These are phyloP conservation scores for Saccostrea cuccullata DNA, from an alignment of 1,140 invertebrate genomes.

Conservation along the genomic window DNA sequence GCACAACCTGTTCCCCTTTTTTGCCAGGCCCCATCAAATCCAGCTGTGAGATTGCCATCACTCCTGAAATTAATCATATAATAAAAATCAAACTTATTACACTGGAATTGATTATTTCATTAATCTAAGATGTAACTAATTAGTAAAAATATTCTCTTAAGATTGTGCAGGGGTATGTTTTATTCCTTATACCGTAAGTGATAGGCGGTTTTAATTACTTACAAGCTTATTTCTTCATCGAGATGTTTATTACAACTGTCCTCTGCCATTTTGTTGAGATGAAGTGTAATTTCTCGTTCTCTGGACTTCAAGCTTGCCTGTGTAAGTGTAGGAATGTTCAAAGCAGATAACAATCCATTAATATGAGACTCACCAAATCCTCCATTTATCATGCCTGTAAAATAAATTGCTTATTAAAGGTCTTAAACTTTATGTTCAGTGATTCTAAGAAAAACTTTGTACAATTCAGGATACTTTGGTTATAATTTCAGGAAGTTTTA, in stretches of 20 bases:
- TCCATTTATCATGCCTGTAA: conserved; percentile 40
- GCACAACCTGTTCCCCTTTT: too few species aligned
- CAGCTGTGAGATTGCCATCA: too few species aligned
- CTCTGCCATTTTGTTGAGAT: conserved; percentile 7
- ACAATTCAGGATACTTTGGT: neutral
- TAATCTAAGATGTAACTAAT: too few species aligned
- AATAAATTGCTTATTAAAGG: neutral
- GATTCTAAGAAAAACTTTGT: neutral
- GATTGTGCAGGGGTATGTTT: too few species aligned
- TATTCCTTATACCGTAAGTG: too few species aligned
- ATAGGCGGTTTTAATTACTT: neutral
- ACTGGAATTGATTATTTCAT: too few species aligned
- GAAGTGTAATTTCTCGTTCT: conserved; percentile 19
- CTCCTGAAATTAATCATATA: too few species aligned
- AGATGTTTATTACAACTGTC: conserved; percentile 19
- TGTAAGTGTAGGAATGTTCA: conserved; percentile 19
- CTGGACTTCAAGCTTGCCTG: conserved; percentile 6
- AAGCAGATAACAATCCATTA: neutral
- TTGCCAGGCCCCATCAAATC: too few species aligned
- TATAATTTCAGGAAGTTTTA: neutral
- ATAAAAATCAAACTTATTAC: too few species aligned
- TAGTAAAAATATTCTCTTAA: too few species aligned
- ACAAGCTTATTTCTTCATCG: conserved; percentile 18
- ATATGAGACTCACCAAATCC: conserved; percentile 26
- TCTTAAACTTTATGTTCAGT: neutral